These are phyloP conservation scores for Carlito syrichta DNA, from an alignment of 2,113 vertebrate species.

Conservation along the genomic window DNA sequence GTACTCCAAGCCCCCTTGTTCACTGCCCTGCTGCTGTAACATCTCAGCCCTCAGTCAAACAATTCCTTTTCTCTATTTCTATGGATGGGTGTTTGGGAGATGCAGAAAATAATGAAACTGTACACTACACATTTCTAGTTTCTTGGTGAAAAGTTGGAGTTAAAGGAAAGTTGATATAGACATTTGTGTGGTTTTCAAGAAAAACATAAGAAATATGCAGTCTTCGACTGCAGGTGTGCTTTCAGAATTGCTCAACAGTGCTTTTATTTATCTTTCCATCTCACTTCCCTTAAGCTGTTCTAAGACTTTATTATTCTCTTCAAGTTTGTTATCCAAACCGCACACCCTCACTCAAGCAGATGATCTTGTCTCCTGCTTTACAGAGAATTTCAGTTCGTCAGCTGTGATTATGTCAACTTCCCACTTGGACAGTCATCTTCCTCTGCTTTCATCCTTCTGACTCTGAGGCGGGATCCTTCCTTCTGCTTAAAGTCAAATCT, in stretches of 20 bases:
- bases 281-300: background rate
- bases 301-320: background rate
- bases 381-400: background rate
- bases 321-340: background rate
- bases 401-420: background rate
- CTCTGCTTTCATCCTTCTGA: background rate
- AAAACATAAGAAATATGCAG: background rate
- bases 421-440: background rate
- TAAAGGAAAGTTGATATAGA: background rate
- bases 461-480: too few species aligned
- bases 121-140: background rate
- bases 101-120: background rate
- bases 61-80: background rate
- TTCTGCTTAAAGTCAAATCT: background rate
- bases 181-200: background rate
- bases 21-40: background rate
- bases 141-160: background rate
- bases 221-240: background rate
- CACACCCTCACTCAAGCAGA: background rate
- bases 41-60: background rate
- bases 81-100: background rate
- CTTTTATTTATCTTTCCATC: background rate
- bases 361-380: background rate
- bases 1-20: background rate
- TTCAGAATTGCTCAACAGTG: background rate